A percentile compares a stretch with the other conserved stretches of the same genome.
Evolutionary conservation across 2,888 invertebrate species (phyloP).

Genomic region (Philonicus albiceps): DNA sequence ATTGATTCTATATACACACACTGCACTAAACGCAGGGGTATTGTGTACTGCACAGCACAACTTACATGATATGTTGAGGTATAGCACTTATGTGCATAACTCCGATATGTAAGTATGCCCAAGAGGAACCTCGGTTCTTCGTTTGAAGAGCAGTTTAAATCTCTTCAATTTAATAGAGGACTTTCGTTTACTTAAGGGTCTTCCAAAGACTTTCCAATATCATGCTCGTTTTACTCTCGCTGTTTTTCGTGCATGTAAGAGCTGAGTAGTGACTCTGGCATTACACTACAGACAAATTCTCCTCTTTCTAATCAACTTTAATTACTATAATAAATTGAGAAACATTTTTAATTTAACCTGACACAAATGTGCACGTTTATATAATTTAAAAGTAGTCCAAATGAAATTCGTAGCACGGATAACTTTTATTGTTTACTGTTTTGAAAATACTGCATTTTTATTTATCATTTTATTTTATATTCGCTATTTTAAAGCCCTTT

Average conservation of each 20-base stretch:
- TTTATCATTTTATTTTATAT: too few species aligned
- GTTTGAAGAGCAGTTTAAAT: constrained; percentile 44
- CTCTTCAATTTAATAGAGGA: constrained; percentile 44
- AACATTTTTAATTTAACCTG: neutral
- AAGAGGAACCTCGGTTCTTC: constrained; percentile 29
- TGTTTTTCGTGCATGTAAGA: neutral
- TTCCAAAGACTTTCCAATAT: constrained; percentile 18
- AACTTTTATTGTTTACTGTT: too few species aligned
- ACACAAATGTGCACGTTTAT: neutral
- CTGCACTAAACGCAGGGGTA: neutral
- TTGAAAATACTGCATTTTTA: too few species aligned
- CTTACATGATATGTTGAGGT: constrained; percentile 5
- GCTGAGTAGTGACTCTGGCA: neutral
- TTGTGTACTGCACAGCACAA: neutral
- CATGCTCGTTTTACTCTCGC: neutral
- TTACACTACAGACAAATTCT: neutral
- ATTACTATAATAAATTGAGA: neutral
- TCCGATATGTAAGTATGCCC: constrained; percentile 39
- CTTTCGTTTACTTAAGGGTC: constrained; percentile 40
- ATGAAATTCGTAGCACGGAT: too few species aligned
- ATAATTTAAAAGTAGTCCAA: too few species aligned
- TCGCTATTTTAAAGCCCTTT: too few species aligned
- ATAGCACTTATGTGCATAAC: constrained; percentile 34
- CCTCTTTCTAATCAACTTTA: neutral
- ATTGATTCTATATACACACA: constrained; percentile 39